These are phyloP conservation scores for Suillia variegata DNA, from an alignment of 2,888 invertebrate genomes.

Conservation along the genomic window DNA sequence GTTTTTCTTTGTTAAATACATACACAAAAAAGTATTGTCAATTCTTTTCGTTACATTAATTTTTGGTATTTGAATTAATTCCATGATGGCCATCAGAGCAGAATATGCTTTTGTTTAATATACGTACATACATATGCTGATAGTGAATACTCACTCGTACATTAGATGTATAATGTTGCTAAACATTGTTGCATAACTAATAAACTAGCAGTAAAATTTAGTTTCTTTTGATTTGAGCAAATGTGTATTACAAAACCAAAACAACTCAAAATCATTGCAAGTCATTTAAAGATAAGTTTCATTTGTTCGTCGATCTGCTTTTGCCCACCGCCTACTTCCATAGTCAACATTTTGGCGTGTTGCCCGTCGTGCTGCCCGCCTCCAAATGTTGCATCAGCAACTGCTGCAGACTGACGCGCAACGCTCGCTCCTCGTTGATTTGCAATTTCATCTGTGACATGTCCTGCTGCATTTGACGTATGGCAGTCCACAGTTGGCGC, in stretches of 20 bases:
- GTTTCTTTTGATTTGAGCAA: no score
- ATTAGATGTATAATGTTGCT: no score
- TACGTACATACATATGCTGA: no score
- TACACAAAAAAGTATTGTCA: slow-evolving; percentile 16
- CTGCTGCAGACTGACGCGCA: slow-evolving; percentile 59
- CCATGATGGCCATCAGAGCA: slow-evolving; percentile 13
- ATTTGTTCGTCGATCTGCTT: no score
- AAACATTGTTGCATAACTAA: no score
- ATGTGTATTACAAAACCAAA: no score
- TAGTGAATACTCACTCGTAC: no score
- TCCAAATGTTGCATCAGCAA: slow-evolving; percentile 61
- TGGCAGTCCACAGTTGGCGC: slow-evolving; percentile 60
- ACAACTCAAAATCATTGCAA: no score
- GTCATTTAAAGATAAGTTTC: no score
- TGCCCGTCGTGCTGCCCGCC: slow-evolving; percentile 52
- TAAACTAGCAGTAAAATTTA: no score
- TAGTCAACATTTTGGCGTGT: slow-evolving; percentile 55
- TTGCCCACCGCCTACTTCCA: slow-evolving; percentile 36
- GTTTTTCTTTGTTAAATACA: no score
- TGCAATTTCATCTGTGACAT: slow-evolving; percentile 61
- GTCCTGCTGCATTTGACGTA: slow-evolving; percentile 60
- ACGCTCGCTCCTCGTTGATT: slow-evolving; percentile 60
- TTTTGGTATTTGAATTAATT: slow-evolving; percentile 22
- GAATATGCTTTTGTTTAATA: no score
- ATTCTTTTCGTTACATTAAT: slow-evolving; percentile 18